Percentiles rank a stretch among this genome's conserved stretches.
Evolutionary conservation across 2,797 vertebrate species (phyloP).

Genomic region (Micromesistius poutassou): DNA sequence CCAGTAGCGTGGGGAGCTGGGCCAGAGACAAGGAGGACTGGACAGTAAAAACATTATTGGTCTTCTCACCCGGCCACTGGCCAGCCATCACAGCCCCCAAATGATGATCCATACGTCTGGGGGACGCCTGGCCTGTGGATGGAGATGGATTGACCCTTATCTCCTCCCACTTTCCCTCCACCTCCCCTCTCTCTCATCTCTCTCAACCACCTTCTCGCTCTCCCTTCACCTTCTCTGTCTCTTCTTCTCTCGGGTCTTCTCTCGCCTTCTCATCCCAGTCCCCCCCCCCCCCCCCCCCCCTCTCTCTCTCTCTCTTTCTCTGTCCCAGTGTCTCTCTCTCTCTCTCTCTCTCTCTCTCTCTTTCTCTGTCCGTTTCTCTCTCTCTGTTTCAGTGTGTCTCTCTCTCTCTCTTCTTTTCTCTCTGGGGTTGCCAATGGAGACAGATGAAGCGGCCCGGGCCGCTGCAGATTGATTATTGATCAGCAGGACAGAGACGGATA

Average conservation of each 20-base stretch:
- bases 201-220: not conserved
- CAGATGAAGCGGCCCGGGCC: constrained; percentile 70
- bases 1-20: constrained; percentile 45
- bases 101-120: constrained; percentile 80
- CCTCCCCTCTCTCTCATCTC: not conserved
- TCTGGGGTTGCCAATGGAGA: constrained; percentile 63
- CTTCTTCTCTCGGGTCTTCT: constrained; percentile 10
- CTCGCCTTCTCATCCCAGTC: constrained; percentile 17
- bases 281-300: constrained; percentile 18
- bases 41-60: constrained; percentile 73
- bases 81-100: constrained; percentile 80
- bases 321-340: not conserved
- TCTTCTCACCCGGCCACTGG: constrained; percentile 55
- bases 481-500: constrained; percentile 80
- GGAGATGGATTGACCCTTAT: constrained; percentile 67
- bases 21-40: constrained; percentile 46
- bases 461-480: constrained; percentile 85
- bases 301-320: not conserved
- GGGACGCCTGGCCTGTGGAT: constrained; percentile 66
- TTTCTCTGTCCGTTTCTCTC: constrained; percentile 15
- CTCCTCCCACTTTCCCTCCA: constrained; percentile 34
- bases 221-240: not conserved
- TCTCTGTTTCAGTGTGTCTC: not conserved
- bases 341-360: constrained; percentile 27
- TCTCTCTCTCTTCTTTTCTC: not conserved